Conservation (phyloP, 2,113 vertebrate species). For the Glaucomys volans region DNA sequence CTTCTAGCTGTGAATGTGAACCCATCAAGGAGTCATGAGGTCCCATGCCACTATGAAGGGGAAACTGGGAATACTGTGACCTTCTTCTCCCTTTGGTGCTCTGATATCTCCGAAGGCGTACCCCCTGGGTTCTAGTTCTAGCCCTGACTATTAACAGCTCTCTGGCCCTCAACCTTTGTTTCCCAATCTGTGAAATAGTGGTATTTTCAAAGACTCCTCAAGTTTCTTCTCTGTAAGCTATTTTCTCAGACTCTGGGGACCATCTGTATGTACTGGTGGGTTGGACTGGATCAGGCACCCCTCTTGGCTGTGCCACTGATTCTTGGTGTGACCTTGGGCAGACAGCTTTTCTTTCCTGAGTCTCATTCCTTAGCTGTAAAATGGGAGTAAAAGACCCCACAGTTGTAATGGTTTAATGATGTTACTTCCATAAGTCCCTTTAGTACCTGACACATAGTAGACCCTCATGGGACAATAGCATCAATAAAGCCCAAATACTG, state of each 20-base stretch:
- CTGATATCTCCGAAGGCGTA: not conserved
- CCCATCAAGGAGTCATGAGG: not conserved
- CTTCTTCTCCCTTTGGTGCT: not conserved
- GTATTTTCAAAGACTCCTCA: slow-evolving; percentile 7
- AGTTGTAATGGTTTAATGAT: not conserved
- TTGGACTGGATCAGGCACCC: not conserved
- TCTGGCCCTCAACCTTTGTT: not conserved
- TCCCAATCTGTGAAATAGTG: not conserved
- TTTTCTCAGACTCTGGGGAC: slow-evolving; percentile 4
- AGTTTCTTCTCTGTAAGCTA: not conserved
- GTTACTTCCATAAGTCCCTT: slow-evolving; percentile 50
- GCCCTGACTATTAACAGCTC: not conserved
- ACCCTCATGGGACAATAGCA: not conserved
- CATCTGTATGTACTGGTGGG: not conserved
- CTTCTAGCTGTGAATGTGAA: slow-evolving; percentile 43
- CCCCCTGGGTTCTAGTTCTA: slow-evolving; percentile 25
- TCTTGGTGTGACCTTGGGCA: not conserved
- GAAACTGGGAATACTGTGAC: not conserved
- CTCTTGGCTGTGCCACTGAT: not conserved
- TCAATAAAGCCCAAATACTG: not conserved
- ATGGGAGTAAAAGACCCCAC: not conserved
- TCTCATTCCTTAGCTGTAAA: slow-evolving; percentile 24
- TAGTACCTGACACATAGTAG: not conserved
- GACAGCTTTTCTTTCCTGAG: slow-evolving; percentile 22
- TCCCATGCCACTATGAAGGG: not conserved